phyloP scores from a whole-genome alignment of 2,797 vertebrate species.

The Poecilia picta region DNA sequence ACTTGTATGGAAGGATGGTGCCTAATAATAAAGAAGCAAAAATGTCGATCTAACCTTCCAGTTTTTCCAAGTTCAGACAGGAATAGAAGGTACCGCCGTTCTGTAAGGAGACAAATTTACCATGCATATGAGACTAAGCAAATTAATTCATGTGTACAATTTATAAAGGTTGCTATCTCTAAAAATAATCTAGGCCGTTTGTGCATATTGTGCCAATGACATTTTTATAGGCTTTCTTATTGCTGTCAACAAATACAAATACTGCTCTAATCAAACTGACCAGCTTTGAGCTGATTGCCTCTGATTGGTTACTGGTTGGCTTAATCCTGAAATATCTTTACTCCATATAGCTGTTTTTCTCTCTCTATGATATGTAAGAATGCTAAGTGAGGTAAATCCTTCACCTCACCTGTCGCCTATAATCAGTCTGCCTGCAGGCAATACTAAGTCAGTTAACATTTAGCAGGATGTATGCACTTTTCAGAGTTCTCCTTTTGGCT shows the following conservation, averaged over 20 bases:
- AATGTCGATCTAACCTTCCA: background rate
- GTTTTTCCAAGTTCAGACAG: background rate
- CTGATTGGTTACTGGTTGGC: background rate
- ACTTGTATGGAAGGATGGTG: background rate
- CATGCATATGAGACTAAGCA: background rate
- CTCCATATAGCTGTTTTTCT: background rate
- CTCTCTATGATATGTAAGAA: background rate
- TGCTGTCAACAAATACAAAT: background rate
- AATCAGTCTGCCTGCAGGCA: background rate
- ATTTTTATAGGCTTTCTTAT: background rate
- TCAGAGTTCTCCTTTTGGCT: background rate
- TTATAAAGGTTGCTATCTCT: background rate
- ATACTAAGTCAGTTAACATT: background rate
- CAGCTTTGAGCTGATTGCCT: background rate
- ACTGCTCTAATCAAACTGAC: background rate
- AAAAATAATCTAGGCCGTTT: background rate
- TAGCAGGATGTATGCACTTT: background rate
- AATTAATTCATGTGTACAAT: background rate
- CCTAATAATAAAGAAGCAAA: constrained; percentile 1
- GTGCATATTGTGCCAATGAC: background rate
- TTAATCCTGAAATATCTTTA: background rate
- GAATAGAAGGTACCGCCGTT: background rate
- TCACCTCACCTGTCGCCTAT: background rate
- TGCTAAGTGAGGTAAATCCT: background rate
- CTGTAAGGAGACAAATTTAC: background rate